Percentiles rank a stretch among this genome's conserved stretches.
Conservation (phyloP, 30 jellyfish, hydroid and myxozoan genomes). For the Clytia hemisphaerica region DNA sequence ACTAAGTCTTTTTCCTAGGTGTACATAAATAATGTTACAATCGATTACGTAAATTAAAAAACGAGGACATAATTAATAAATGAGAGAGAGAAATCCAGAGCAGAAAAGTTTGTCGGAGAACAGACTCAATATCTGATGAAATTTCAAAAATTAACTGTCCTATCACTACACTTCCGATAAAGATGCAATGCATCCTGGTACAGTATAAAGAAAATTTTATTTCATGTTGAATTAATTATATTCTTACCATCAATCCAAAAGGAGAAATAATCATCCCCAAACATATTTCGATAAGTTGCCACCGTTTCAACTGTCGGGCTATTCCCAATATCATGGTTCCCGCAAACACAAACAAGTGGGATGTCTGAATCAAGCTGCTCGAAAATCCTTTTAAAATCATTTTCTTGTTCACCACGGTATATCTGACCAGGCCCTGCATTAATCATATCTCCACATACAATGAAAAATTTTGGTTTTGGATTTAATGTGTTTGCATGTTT, state of each 20-base stretch:
- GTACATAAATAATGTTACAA: too few relatives aligned
- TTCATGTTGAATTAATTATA: neutral
- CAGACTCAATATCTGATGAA: neutral
- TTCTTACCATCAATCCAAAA: slow-evolving; percentile 70
- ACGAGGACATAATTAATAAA: too few relatives aligned
- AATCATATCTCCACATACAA: slow-evolving; percentile 87
- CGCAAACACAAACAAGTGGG: slow-evolving; percentile 78
- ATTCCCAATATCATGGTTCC: slow-evolving; percentile 93
- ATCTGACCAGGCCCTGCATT: slow-evolving; percentile 78
- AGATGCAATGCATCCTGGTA: neutral
- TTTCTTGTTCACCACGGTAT: slow-evolving; percentile 48
- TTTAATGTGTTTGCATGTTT: slow-evolving; percentile 42
- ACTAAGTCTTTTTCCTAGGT: too few relatives aligned
- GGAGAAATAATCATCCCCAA: slow-evolving; percentile 82
- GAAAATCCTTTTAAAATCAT: slow-evolving; percentile 42
- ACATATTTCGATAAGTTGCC: slow-evolving; percentile 31
- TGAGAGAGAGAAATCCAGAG: too few relatives aligned
- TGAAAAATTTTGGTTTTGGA: slow-evolving; percentile 79
- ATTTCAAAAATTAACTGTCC: neutral
- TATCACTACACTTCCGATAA: neutral
- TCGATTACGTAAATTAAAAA: too few relatives aligned
- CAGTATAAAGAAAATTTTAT: neutral
- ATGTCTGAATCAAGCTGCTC: slow-evolving; percentile 41
- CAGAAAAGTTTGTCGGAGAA: too few relatives aligned
- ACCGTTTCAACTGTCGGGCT: slow-evolving; percentile 59